These are phyloP conservation scores for Acrocephalus scirpaceus DNA, from an alignment of 2,797 vertebrate genomes.

Conservation along the genomic window DNA sequence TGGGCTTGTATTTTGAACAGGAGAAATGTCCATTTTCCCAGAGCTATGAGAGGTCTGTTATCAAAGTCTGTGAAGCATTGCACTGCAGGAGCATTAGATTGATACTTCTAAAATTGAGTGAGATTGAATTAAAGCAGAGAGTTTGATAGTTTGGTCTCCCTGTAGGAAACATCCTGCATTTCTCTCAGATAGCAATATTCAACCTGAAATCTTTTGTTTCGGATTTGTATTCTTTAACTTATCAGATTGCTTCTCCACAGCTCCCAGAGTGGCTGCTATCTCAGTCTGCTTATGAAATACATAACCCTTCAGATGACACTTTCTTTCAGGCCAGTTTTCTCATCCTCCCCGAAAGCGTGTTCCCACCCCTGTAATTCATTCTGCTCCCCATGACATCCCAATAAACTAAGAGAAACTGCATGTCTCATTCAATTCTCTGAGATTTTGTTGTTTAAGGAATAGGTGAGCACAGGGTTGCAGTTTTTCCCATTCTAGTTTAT, in stretches of 20 bases:
- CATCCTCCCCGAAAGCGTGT: not conserved
- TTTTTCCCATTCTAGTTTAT: slow-evolving; percentile 19
- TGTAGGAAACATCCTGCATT: not conserved
- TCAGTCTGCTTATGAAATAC: not conserved
- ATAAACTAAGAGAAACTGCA: slow-evolving; percentile 56
- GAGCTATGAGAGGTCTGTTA: slow-evolving; percentile 22
- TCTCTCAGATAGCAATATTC: slow-evolving; percentile 9
- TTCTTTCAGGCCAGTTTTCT: not conserved
- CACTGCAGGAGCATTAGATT: slow-evolving; percentile 20
- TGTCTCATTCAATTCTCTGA: slow-evolving; percentile 52
- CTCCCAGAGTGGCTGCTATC: slow-evolving; percentile 16
- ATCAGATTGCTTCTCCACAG: not conserved
- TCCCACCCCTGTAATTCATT: slow-evolving; percentile 32
- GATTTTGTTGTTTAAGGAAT: slow-evolving; percentile 45
- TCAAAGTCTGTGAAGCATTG: slow-evolving; percentile 20
- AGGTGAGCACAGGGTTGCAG: slow-evolving; percentile 46
- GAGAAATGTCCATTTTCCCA: slow-evolving; percentile 10
- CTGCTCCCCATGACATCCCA: slow-evolving; percentile 19
- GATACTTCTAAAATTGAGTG: slow-evolving; percentile 47
- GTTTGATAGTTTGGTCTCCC: not conserved
- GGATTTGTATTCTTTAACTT: not conserved
- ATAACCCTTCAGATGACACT: not conserved
- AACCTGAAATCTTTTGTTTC: slow-evolving; percentile 22
- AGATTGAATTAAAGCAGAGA: slow-evolving; percentile 51
- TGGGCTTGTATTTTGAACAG: not conserved